Evolutionary conservation across 2,113 vertebrate genomes (phyloP), one percentile per base, ranked within the genome.

Genomic region (Pterocles burchelli): DNA sequence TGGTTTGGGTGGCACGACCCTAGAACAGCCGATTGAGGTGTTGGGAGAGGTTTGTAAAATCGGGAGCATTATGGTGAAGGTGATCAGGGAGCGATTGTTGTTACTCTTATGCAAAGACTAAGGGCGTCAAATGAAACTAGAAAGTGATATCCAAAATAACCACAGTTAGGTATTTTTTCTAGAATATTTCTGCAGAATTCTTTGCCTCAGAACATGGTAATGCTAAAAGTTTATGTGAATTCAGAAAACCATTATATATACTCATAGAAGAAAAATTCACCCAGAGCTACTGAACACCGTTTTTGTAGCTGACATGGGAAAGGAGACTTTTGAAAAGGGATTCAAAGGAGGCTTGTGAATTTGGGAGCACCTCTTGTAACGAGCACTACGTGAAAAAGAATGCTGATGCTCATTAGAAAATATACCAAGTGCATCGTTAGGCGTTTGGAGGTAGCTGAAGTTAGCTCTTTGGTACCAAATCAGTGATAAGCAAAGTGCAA

Each of bases 401-500:
- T 72, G 59, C 80, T 90, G 65, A 28, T 89, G 65, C 73, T 92
- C 24, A 38, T 95, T 72, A 78, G 87, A 73, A 93, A 85, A 71
- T 71, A 28, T 5, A 74, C 71, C 55, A 85, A 94, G 91, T 85
- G 62, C 81, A 84, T 92, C 84, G 52, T 94, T 92, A 94, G 87
- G 77, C 25, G 0, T 85, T 92, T 72, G 84, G 73, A 93, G 77
- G 66, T 31, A 91, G 77, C 86, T 78, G 93, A 84, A 89, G 86
- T 57, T 77, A 28, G 51, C 43, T 93, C 55, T 92, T 81, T 71
- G 82, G 62, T 95, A 90, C 74, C 78, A 85, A 73, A 91, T 77
- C 6, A 3, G 72, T 29, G 38, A 90, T 74, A 62, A 94, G 90
- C 68, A 74, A 71, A 88, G 72, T 43, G 55, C 71, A 61, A 71